A percentile compares a stretch with the other conserved stretches of the same genome.
These are phyloP conservation scores for Morpho achilles DNA, from an alignment of 2,888 invertebrate species.

Conservation along the genomic window DNA sequence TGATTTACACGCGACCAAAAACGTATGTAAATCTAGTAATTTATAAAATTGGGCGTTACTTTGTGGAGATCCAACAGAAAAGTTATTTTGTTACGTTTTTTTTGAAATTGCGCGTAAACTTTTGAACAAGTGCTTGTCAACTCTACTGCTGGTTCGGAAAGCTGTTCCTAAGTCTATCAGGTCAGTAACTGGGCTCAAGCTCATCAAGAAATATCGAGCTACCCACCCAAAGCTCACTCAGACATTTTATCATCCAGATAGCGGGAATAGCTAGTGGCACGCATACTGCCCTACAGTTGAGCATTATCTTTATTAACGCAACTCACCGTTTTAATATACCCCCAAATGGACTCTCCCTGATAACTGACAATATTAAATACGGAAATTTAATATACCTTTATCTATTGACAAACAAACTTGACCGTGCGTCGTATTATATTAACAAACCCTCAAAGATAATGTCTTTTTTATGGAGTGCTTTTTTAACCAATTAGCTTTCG, in stretches of 20 bases:
- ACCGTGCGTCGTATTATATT: conserved; percentile 4
- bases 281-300: conserved; percentile 40
- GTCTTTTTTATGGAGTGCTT: not conserved
- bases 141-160: too few species aligned
- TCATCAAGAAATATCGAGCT: too few species aligned
- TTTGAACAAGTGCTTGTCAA: too few species aligned
- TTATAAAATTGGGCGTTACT: too few species aligned
- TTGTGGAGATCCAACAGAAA: too few species aligned
- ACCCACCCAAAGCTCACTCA: conserved; percentile 34
- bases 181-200: too few species aligned
- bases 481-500: too few species aligned
- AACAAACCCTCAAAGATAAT: conserved; percentile 4
- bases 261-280: conserved; percentile 61
- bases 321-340: conserved; percentile 61
- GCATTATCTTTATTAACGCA: conserved; percentile 35
- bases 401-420: conserved; percentile 48
- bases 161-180: too few species aligned
- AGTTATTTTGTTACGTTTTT: too few species aligned
- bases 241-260: conserved; percentile 64
- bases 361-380: conserved; percentile 55
- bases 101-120: too few species aligned
- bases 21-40: too few species aligned
- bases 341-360: conserved; percentile 44
- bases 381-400: conserved; percentile 70
- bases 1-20: too few species aligned